phyloP scores from a whole-genome alignment of 2,888 invertebrate genomes.

The Chorisops tibialis region DNA sequence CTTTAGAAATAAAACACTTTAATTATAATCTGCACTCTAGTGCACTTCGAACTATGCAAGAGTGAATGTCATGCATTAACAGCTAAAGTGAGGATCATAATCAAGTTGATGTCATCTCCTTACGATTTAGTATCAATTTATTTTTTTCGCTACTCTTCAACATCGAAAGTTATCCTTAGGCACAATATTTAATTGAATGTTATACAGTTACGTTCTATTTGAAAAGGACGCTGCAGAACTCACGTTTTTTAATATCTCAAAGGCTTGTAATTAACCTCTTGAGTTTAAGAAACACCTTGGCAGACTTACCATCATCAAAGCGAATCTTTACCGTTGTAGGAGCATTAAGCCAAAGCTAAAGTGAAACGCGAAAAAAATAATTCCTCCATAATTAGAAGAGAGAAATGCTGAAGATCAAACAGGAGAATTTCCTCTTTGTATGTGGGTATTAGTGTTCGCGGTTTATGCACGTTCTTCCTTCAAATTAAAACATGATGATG shows the following conservation, averaged over 20 bases:
- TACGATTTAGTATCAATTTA: not conserved
- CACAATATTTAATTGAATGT: slow-evolving; percentile 16
- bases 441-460: not conserved
- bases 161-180: slow-evolving; percentile 15
- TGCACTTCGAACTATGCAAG: too few relatives aligned
- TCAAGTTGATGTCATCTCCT: not conserved
- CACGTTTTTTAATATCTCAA: slow-evolving; percentile 13
- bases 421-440: not conserved
- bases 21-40: too few relatives aligned
- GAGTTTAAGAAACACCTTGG: slow-evolving; percentile 20
- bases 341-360: not conserved
- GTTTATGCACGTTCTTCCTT: not conserved
- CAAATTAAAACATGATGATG: not conserved
- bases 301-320: slow-evolving; percentile 18
- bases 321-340: slow-evolving; percentile 7
- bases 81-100: too few relatives aligned
- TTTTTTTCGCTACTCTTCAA: slow-evolving; percentile 12
- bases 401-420: slow-evolving; percentile 12
- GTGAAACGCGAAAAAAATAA: not conserved
- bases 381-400: slow-evolving; percentile 17
- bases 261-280: slow-evolving; percentile 25
- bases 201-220: not conserved
- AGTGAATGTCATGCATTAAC: too few relatives aligned
- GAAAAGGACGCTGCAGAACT: slow-evolving; percentile 3
- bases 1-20: too few relatives aligned